Evolutionary conservation across 37 sponge, comb jelly and placozoan species (phyloP), one percentile per base, ranked within the genome.

Genomic region (Geodia barretti): DNA sequence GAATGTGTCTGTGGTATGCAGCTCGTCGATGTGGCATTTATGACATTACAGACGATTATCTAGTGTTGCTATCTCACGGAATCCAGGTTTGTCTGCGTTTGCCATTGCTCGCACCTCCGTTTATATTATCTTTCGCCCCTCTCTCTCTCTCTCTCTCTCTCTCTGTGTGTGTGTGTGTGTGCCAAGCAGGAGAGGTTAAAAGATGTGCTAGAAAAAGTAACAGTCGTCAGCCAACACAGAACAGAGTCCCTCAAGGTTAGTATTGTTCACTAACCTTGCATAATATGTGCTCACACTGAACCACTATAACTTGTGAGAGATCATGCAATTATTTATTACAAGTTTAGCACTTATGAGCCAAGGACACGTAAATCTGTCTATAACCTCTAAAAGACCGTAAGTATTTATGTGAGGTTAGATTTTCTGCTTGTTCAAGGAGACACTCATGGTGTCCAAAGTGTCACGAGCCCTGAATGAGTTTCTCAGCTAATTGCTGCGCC

Each of bases 161-260:
- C n/a, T 23, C 65, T n/a, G n/a, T n/a, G n/a, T n/a, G n/a, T n/a
- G n/a, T n/a, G n/a, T 64, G 40, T 54, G 11, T 41, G 74, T 38
- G 25, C 2, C 32, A 23, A 54, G 41, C 42, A 89, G 87, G 89
- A 87, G 62, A 76, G 92, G 30, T 61, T 91, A n/a, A 83, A 68
- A 64, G 72, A 78, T 59, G 54, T 88, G 21, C 30, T 94, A 24
- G 89, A 91, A 61, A 91, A 91, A 59, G 38, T 94, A 32, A 79
- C 95, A 20, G 72, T 78, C 25, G 84, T 94, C 69, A 87, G 86
- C 61, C 76, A 76, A 32, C 95, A 94, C 75, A 73, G 95, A 66
- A 72, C 62, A 33, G 86, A 94, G 28, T 64, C 37, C 20, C 38
- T 91, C 14, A 94, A 91, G 86, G 95, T 94, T 29, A 28, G 60